These are phyloP conservation scores for Hoplias malabaricus DNA, from an alignment of 2,113 vertebrate species.

Conservation along the genomic window DNA sequence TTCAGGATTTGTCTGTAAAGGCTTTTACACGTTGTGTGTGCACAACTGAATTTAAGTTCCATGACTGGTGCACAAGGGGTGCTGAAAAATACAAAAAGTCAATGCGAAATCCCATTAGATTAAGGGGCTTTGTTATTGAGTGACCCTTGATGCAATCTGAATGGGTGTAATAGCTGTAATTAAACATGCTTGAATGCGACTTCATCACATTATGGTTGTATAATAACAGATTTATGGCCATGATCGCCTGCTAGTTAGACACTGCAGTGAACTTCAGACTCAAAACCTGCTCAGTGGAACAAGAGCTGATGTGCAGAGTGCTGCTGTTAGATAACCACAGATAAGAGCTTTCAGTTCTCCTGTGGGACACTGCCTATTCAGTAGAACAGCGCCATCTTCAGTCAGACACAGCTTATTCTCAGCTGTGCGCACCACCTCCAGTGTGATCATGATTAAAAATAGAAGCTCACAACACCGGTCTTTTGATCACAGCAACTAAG, in stretches of 20 bases:
- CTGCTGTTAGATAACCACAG: background rate
- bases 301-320: background rate
- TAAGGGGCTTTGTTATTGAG: background rate
- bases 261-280: conserved; percentile 40
- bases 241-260: background rate
- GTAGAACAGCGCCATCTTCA: too few relatives aligned
- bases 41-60: too few relatives aligned
- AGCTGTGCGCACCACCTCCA: too few relatives aligned
- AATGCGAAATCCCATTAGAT: background rate
- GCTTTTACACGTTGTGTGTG: too few relatives aligned
- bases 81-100: background rate
- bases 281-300: background rate
- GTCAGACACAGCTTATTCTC: too few relatives aligned
- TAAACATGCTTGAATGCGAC: background rate
- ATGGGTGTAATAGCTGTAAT: background rate
- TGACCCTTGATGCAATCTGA: background rate
- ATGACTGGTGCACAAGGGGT: background rate
- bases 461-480: too few relatives aligned
- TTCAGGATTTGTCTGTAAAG: too few relatives aligned
- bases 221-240: background rate
- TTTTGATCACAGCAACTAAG: too few relatives aligned
- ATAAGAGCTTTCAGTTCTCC: background rate
- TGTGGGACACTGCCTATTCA: too few relatives aligned
- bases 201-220: background rate
- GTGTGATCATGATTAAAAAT: too few relatives aligned